These are phyloP conservation scores for Gambusia holbrooki DNA, from an alignment of 2,113 vertebrate species.

Conservation along the genomic window DNA sequence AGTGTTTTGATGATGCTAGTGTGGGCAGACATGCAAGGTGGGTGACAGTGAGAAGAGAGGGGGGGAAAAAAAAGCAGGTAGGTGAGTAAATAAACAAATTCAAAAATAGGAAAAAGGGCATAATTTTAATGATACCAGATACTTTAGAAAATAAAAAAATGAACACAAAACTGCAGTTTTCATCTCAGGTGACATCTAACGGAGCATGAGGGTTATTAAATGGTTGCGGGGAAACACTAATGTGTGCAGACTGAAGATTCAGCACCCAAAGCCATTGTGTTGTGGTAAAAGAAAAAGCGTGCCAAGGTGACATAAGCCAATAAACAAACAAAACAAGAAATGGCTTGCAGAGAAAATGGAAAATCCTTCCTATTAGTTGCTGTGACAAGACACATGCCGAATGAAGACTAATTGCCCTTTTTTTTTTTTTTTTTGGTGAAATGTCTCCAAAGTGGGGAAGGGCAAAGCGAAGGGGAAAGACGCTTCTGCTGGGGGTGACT, in stretches of 20 bases:
- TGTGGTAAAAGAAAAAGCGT: slow-evolving; percentile 54
- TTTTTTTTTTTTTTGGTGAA: slow-evolving; percentile 41
- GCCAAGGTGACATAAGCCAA: slow-evolving; percentile 70
- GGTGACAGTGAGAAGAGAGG: slow-evolving; percentile 39
- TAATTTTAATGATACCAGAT: slow-evolving; percentile 78
- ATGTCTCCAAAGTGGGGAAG: slow-evolving; percentile 53
- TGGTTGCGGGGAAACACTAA: slow-evolving; percentile 58
- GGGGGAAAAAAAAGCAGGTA: slow-evolving; percentile 47
- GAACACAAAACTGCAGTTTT: slow-evolving; percentile 55
- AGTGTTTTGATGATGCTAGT: slow-evolving; percentile 63
- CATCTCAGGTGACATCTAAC: slow-evolving; percentile 77
- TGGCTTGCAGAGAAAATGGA: slow-evolving; percentile 29
- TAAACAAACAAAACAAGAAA: slow-evolving; percentile 6
- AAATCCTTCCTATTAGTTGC: slow-evolving; percentile 66
- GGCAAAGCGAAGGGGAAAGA: slow-evolving; percentile 53
- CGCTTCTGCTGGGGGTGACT: slow-evolving; percentile 60
- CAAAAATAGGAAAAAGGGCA: slow-evolving; percentile 49
- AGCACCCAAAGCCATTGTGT: slow-evolving; percentile 57
- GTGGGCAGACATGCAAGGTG: slow-evolving; percentile 64
- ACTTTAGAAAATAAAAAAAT: neutral
- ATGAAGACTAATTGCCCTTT: slow-evolving; percentile 74
- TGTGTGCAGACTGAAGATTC: slow-evolving; percentile 62
- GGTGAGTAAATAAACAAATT: slow-evolving; percentile 68
- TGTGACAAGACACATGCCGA: slow-evolving; percentile 45
- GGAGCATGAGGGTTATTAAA: slow-evolving; percentile 79